A percentile compares a stretch with the other conserved stretches of the same genome.
Evolutionary conservation across 2,113 vertebrate genomes (phyloP).

Genomic region (Rutilus rutilus): DNA sequence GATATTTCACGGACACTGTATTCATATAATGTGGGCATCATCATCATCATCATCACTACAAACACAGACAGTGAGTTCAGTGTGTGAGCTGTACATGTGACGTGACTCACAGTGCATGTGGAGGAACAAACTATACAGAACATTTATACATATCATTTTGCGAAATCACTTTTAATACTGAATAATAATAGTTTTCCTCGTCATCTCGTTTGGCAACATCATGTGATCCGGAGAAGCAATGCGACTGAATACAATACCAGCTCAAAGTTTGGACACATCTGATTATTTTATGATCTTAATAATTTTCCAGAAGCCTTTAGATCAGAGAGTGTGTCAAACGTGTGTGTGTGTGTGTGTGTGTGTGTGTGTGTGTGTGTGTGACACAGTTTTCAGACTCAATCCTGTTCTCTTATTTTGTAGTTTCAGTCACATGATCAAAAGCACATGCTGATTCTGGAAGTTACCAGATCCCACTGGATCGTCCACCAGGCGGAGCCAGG

Average conservation of each 20-base stretch:
- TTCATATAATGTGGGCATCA: background rate
- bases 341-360: too few relatives aligned
- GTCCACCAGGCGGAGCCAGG: constrained; percentile 91
- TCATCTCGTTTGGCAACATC: background rate
- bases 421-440: background rate
- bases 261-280: background rate
- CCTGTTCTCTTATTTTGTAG: background rate
- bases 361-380: too few relatives aligned
- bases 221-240: background rate
- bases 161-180: background rate
- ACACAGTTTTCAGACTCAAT: background rate
- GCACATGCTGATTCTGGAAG: background rate
- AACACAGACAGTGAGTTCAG: background rate
- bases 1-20: constrained; percentile 6
- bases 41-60: background rate
- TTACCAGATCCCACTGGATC: constrained; percentile 95
- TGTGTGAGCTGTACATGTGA: background rate
- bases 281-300: too few relatives aligned
- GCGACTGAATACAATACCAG: too few relatives aligned
- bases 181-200: background rate
- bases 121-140: background rate
- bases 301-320: too few relatives aligned
- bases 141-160: background rate
- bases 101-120: background rate
- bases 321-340: too few relatives aligned